Base-by-base conservation (phyloP, 1,140 invertebrate species). In the Hydropsyche tenuis region DNA sequence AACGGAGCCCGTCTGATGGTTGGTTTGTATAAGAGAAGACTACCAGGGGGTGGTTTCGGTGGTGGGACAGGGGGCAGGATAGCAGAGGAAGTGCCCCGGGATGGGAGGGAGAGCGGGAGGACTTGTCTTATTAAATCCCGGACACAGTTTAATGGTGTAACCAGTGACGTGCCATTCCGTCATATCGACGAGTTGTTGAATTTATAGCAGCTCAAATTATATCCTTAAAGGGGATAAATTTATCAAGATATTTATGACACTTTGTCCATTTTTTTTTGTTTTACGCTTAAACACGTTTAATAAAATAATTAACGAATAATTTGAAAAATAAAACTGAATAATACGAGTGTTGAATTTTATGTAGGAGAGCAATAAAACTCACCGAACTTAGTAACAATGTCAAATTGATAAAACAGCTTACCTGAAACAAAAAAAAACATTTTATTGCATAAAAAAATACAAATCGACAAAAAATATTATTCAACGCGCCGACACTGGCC, bases 111-210 rank as follows among this genome's bases (percentile, higher is more conserved):
- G 60, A 23, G 43, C 23, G 56, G 23, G 70, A 46, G 70, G 73
- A 68, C 73, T 69, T 77, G 75, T 77, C 75, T 77, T 77, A 77
- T 77, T 77, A 77, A 77, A 77, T 77, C 75, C 75, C 73, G 75
- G 75, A 77, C 75, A 76, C 75, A 73, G 75, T 77, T 77, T 77
- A 77, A 77, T 77, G 75, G 75, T 74, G 70, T 72, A 72, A 51
- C 48, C 75, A 73, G 70, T 71, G 75, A 64, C 75, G 75, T 69
- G n/a, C 20, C 37, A 68, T 60, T 60, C 20, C 23, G 56, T 60
- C 56, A 27, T 60, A 48, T 18, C n/a, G 45, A 46, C 45, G 65
- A 48, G 20, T 45, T 18, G 25, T 25, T 65, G 16, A 43, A 65
- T 65, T 43, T 43, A 65, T 23, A 60, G 5, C 14, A 6, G 20